phyloP scores from a whole-genome alignment of 2,113 vertebrate species.

The Odobenus rosmarus region DNA sequence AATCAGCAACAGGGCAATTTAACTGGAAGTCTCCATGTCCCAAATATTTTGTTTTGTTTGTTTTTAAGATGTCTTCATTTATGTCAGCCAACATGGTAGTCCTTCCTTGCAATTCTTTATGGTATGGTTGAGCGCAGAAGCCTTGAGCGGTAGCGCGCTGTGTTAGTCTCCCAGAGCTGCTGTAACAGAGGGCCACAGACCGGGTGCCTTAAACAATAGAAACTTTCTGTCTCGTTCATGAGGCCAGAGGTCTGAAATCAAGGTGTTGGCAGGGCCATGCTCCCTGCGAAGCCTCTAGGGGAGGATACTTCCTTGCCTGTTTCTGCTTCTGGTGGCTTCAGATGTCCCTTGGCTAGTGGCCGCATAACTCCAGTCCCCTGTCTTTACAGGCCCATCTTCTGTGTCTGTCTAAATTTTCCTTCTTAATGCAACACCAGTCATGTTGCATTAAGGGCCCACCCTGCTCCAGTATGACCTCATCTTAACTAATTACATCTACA shows the following conservation, averaged over 20 bases:
- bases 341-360: too few species aligned
- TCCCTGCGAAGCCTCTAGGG: not conserved
- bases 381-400: not conserved
- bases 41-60: not conserved
- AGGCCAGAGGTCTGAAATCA: not conserved
- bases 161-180: not conserved
- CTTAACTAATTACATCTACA: not conserved
- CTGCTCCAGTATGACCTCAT: not conserved
- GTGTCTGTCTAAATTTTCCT: not conserved
- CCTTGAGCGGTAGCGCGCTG: not conserved
- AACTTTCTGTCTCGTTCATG: not conserved
- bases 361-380: not conserved
- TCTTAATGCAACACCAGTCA: not conserved
- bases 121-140: not conserved
- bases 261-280: not conserved
- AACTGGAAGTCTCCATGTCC: not conserved
- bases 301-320: not conserved
- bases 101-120: not conserved
- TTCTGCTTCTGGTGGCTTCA: not conserved
- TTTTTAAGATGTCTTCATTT: constrained; percentile 30
- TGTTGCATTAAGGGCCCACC: not conserved
- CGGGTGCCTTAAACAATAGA: not conserved
- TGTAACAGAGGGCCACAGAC: not conserved
- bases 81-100: not conserved
- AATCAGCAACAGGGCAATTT: not conserved